phyloP scores from a whole-genome alignment of 37 sponge, comb jelly and placozoan species.

The Lycopodina hypogea region DNA sequence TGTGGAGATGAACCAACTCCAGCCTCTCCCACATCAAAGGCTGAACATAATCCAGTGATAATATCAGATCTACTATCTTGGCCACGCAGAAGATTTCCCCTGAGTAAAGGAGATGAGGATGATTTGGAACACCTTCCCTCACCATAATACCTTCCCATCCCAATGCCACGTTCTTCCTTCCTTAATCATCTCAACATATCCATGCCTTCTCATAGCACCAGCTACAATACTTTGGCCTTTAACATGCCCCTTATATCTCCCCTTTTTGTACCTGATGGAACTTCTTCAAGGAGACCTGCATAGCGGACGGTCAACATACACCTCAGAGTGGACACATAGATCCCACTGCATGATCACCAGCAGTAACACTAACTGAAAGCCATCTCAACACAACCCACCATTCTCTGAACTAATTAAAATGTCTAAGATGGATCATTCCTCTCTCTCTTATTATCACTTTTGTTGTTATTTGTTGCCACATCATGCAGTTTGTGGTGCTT shows the following conservation, averaged over 20 bases:
- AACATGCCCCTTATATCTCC: slow-evolving; percentile 14
- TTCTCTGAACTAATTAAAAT: slow-evolving; percentile 9
- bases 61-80: slow-evolving; percentile 34
- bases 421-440: too few species aligned
- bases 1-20: neutral
- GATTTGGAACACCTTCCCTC: slow-evolving; percentile 40
- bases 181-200: neutral
- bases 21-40: neutral
- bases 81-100: slow-evolving; percentile 50
- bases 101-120: slow-evolving; percentile 12
- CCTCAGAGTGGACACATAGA: neutral
- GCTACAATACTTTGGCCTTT: neutral
- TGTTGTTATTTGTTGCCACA: too few species aligned
- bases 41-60: neutral
- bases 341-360: too few species aligned
- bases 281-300: slow-evolving; percentile 13
- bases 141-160: slow-evolving; percentile 30
- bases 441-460: too few species aligned
- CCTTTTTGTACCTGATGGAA: slow-evolving; percentile 10
- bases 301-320: slow-evolving; percentile 11
- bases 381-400: neutral
- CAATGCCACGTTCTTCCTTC: neutral
- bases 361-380: neutral
- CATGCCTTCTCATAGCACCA: slow-evolving; percentile 10
- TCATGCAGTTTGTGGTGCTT: too few species aligned